phyloP scores from a whole-genome alignment of 1,140 invertebrate genomes.

The Chironomus striatipennis region DNA sequence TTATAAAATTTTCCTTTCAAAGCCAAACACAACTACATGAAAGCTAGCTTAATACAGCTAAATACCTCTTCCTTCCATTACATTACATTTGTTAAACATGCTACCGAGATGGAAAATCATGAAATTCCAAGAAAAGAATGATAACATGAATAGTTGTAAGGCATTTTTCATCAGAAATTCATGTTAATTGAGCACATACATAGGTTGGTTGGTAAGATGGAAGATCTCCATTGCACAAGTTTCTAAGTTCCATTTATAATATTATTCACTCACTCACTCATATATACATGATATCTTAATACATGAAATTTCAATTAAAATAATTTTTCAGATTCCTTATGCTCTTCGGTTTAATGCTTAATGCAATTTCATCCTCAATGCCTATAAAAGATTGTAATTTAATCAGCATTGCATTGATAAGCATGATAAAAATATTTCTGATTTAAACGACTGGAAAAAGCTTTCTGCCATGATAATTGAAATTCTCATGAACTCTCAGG shows the following conservation, averaged over 20 bases:
- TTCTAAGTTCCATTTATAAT: neutral
- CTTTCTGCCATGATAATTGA: neutral
- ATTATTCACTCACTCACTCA: neutral
- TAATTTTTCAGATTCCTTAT: neutral
- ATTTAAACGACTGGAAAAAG: conserved; percentile 12
- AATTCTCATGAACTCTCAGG: conserved; percentile 6
- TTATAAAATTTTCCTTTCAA: too few species aligned
- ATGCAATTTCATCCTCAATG: neutral
- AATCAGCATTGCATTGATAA: neutral
- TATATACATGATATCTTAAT: neutral
- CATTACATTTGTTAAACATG: too few species aligned
- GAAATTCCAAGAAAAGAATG: too few species aligned
- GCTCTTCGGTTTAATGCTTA: neutral
- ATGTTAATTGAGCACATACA: too few species aligned
- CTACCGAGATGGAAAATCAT: too few species aligned
- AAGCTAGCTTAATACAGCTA: too few species aligned
- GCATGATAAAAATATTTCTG: conserved; percentile 8
- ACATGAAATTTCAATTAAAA: conserved; percentile 14
- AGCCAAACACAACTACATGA: too few species aligned
- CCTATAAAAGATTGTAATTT: neutral
- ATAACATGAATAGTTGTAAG: too few species aligned
- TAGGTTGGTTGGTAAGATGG: too few species aligned
- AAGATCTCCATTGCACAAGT: neutral
- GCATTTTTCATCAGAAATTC: too few species aligned
- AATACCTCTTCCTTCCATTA: too few species aligned